phyloP scores from a whole-genome alignment of 2,888 invertebrate genomes.

The Nasonovia ribisnigri region DNA sequence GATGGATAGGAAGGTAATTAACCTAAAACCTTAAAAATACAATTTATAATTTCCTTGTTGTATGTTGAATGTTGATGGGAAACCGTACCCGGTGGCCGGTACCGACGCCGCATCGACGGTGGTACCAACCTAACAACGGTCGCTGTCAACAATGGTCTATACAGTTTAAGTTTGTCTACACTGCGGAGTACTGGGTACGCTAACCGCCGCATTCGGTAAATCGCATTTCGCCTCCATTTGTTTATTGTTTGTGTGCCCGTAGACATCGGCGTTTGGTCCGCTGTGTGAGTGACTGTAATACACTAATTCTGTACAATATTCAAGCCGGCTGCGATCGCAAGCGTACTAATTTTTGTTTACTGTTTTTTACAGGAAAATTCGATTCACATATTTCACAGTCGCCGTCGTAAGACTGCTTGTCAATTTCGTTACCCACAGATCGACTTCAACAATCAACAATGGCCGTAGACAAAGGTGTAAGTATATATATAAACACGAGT shows the following conservation, averaged over 20 bases:
- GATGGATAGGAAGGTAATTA: too few species aligned
- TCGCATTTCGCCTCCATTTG: not conserved
- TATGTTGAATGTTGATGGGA: too few species aligned
- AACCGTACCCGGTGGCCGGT: too few species aligned
- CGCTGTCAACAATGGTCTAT: not conserved
- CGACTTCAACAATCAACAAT: not conserved
- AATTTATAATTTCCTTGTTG: too few species aligned
- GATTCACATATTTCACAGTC: too few species aligned
- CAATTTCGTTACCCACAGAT: not conserved
- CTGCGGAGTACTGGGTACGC: not conserved
- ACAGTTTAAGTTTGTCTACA: too few species aligned
- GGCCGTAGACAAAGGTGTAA: conserved; percentile 23
- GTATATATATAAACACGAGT: not conserved
- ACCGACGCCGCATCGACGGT: not conserved
- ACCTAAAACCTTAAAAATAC: too few species aligned
- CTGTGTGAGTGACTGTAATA: not conserved
- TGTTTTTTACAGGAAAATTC: not conserved
- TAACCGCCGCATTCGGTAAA: not conserved
- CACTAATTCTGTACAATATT: not conserved
- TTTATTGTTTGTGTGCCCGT: not conserved
- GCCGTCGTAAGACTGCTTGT: fast-evolving
- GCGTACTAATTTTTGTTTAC: not conserved
- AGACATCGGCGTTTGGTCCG: not conserved
- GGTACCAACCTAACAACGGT: not conserved
- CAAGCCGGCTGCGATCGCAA: not conserved